Evolutionary conservation across 2,797 vertebrate species (phyloP).

Genomic region (Enteromius argenteus): DNA sequence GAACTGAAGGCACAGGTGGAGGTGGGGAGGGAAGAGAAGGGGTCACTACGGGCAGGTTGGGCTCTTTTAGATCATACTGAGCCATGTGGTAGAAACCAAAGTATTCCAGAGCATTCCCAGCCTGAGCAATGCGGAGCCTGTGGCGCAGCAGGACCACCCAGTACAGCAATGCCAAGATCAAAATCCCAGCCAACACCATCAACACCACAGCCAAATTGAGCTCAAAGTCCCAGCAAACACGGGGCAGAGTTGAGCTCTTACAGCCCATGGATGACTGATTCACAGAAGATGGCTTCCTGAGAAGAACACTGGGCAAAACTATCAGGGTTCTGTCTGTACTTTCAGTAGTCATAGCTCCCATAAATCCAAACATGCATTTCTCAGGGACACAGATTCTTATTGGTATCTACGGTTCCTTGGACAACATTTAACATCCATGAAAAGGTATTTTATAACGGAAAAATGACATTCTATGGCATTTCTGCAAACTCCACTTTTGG

Average conservation of each 20-base stretch:
- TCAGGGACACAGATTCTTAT: conserved; percentile 12
- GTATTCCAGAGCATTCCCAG: conserved; percentile 73
- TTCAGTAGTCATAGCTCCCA: conserved; percentile 63
- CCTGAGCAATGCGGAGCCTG: conserved; percentile 70
- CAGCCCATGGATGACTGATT: conserved; percentile 63
- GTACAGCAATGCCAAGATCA: conserved; percentile 77
- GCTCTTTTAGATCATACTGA: conserved; percentile 74
- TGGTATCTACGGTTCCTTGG: background rate
- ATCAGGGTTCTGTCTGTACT: conserved; percentile 38
- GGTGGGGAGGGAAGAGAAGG: conserved; percentile 20
- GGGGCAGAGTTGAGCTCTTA: conserved; percentile 52
- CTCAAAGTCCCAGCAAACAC: conserved; percentile 69
- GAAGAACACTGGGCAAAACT: conserved; percentile 6
- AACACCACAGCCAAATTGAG: conserved; percentile 68
- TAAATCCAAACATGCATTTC: conserved; percentile 13
- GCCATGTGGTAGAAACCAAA: conserved; percentile 76
- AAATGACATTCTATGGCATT: background rate
- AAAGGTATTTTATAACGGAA: background rate
- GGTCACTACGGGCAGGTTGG: conserved; percentile 23
- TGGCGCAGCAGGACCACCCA: conserved; percentile 74
- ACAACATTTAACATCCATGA: background rate
- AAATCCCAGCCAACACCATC: conserved; percentile 70
- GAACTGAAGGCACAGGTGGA: conserved; percentile 45
- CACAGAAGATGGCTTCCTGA: conserved; percentile 45
- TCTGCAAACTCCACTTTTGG: background rate